A percentile compares a stretch with the other conserved stretches of the same genome.
Conservation (phyloP, 2,797 vertebrate genomes). For the Pitangus sulphuratus region DNA sequence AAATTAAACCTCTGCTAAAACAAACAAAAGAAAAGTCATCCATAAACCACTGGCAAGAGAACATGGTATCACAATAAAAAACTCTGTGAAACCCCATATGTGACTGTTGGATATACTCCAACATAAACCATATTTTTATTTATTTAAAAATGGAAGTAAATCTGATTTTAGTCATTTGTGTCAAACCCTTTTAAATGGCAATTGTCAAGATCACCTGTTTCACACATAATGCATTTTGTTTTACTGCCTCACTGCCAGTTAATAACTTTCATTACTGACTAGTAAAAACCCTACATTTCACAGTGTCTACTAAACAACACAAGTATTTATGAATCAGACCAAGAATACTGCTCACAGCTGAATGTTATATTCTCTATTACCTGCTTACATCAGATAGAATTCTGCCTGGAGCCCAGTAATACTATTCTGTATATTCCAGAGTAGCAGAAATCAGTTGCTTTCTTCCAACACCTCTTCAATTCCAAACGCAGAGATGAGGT, state of each 20-base stretch:
- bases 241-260: not conserved
- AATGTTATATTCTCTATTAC: not conserved
- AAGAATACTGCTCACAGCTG: not conserved
- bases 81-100: not conserved
- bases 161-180: not conserved
- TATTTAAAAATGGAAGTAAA: not conserved
- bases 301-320: no score
- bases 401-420: not conserved
- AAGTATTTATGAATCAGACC: not conserved
- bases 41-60: not conserved
- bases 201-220: not conserved
- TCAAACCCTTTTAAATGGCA: not conserved
- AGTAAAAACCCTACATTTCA: not conserved
- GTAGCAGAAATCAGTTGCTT: not conserved
- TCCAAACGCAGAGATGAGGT: not conserved
- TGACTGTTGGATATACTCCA: not conserved
- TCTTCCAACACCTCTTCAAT: not conserved
- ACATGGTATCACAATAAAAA: rapidly evolving
- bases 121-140: not conserved
- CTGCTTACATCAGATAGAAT: not conserved
- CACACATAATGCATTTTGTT: not conserved
- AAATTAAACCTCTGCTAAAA: not conserved
- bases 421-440: not conserved
- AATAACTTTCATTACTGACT: not conserved
- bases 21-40: not conserved